Evolutionary conservation across 2,113 vertebrate genomes (phyloP), one percentile per base, ranked within the genome.

Genomic region (Prionailurus viverrinus): DNA sequence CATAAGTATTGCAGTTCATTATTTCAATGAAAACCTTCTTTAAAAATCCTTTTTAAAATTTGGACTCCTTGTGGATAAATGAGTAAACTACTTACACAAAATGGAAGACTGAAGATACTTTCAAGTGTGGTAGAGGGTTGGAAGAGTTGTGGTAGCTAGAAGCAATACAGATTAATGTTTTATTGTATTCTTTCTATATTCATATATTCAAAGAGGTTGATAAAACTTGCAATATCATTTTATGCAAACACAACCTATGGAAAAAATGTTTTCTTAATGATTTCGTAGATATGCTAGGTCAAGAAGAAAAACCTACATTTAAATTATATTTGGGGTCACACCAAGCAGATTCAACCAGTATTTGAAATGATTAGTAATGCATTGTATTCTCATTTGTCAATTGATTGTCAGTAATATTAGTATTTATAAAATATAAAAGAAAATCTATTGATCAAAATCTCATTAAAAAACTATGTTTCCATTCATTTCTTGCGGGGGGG

Each of bases 331-430:
- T 90, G 51, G 36, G 96, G 23, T 61, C 76, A 91, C 19, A 93
- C 13, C 19, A 93, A 76, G 78, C 7, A 74, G 61, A 73, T 8
- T 92, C 90, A 81, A 80, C 31, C 61, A 76, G 19, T 31, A 78
- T 78, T 94, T 95, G 51, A 95, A 95, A 96, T 78, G 23, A 86
- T 48, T 41, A 69, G 15, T 55, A 91, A 90, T 86, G 41, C 7
- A 66, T 87, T 87, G 15, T 55, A 63, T 82, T 82, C 58, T 97
- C 31, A 63, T 61, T 81, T 92, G 3, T 95, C 66, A 76, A 55
- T 19, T 86, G 48, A 13, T 97, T 91, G 79, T 85, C 84, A 85
- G 3, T 76, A 87, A 63, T 41, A 69, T 73, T n/a, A 16, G 6
- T 55, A 68, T 82, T 82, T 91, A 36, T 80, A 94, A 85, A 92